Percentiles rank a stretch among this genome's conserved stretches.
phyloP scores from a whole-genome alignment of 2,797 vertebrate genomes.

The Gallinago stenura region DNA sequence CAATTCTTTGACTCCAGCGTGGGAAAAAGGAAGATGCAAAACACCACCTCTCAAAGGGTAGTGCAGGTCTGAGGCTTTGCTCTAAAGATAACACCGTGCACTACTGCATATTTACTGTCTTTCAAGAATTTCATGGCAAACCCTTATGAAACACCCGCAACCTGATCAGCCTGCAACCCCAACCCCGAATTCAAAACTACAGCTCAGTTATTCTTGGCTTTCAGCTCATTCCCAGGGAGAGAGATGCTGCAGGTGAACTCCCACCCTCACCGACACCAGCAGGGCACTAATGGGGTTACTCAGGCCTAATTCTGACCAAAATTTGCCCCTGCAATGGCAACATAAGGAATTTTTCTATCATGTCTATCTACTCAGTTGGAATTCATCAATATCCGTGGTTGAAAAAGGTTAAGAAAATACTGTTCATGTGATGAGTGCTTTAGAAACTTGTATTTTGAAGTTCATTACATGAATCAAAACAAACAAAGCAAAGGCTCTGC shows the following conservation, averaged over 20 bases:
- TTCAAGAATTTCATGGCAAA: background rate
- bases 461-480: rapidly evolving
- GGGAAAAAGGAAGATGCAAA: background rate
- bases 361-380: background rate
- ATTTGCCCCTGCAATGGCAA: background rate
- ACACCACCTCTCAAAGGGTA: background rate
- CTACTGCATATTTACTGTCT: background rate
- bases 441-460: background rate
- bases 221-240: background rate
- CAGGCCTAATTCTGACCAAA: background rate
- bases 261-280: background rate
- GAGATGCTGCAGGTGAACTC: background rate
- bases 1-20: background rate
- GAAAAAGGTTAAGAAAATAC: background rate
- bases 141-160: background rate
- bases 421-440: rapidly evolving
- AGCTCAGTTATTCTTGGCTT: background rate
- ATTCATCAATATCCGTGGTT: background rate
- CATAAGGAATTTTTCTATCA: background rate
- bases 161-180: background rate
- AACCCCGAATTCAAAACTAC: background rate
- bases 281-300: background rate
- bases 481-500: no score
- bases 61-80: background rate
- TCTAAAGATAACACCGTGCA: background rate